Percentiles rank a stretch among this genome's conserved stretches.
These are phyloP conservation scores for Teleogryllus oceanicus DNA, from an alignment of 2,888 invertebrate genomes.

Conservation along the genomic window DNA sequence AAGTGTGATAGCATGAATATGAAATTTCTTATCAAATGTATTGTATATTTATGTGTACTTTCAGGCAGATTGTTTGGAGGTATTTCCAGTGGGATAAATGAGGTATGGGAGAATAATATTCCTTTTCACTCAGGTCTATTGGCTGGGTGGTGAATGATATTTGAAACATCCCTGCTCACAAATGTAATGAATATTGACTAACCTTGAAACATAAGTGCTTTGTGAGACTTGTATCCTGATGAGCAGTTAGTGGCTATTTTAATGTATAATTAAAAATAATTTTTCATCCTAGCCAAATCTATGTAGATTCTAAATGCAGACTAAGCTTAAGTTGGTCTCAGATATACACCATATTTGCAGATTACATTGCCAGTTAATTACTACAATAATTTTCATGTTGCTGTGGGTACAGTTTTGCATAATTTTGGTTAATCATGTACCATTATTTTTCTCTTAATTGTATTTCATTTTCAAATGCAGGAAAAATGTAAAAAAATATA, in stretches of 20 bases:
- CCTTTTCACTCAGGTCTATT: too few species aligned
- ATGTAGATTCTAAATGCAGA: background rate
- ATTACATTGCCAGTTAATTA: slow-evolving; percentile 19
- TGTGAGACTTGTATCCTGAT: background rate
- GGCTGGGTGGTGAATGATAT: background rate
- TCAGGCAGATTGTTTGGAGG: too few species aligned
- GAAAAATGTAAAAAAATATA: slow-evolving; percentile 35
- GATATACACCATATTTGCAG: background rate
- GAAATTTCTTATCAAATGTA: too few species aligned
- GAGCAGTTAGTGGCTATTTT: background rate
- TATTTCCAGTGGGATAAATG: too few species aligned
- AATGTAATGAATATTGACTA: background rate
- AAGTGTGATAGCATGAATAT: too few species aligned
- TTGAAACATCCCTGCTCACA: background rate
- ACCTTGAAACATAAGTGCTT: too few species aligned
- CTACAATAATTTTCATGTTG: slow-evolving; percentile 30
- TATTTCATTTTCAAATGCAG: slow-evolving; percentile 34
- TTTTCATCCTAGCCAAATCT: slow-evolving; percentile 12
- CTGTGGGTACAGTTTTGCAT: slow-evolving; percentile 35
- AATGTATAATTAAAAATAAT: background rate
- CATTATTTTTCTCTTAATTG: slow-evolving; percentile 36
- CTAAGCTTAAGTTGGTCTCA: slow-evolving; percentile 20
- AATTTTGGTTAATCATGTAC: slow-evolving; percentile 33
- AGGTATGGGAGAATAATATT: too few species aligned
- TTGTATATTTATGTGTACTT: too few species aligned